Evolutionary conservation across 2,888 invertebrate genomes (phyloP).

Genomic region (Dendrolimus houi): DNA sequence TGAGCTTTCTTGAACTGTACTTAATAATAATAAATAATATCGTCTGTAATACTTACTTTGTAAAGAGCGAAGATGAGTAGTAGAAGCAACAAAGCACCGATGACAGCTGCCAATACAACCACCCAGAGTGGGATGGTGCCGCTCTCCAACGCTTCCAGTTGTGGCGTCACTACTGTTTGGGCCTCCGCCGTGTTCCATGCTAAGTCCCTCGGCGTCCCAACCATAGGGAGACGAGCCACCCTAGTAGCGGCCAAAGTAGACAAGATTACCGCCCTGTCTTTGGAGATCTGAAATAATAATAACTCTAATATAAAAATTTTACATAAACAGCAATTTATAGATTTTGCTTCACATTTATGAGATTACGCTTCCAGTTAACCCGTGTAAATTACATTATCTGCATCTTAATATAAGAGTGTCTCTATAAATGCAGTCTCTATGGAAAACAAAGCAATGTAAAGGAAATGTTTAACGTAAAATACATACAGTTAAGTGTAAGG

Average conservation of each 20-base stretch:
- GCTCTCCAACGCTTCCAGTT: constrained; percentile 78
- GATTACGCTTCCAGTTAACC: no score
- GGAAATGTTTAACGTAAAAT: no score
- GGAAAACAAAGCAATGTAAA: no score
- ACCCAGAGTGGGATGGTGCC: constrained; percentile 90
- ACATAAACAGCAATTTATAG: no score
- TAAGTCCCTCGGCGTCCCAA: constrained; percentile 77
- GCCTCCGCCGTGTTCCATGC: constrained; percentile 81
- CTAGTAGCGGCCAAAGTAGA: constrained; percentile 85
- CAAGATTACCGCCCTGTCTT: constrained; percentile 76
- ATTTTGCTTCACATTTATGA: no score
- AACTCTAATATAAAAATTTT: no score
- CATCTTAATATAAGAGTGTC: no score
- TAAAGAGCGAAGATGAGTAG: constrained; percentile 87
- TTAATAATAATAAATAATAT: no score
- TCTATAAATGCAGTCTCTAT: no score
- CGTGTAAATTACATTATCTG: no score
- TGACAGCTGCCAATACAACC: constrained; percentile 88
- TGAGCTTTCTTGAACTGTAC: no score
- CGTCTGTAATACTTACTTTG: constrained; percentile 76
- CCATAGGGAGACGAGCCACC: constrained; percentile 84
- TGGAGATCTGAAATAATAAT: constrained; percentile 40
- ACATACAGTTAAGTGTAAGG: no score
- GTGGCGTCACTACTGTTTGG: constrained; percentile 82
- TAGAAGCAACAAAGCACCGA: constrained; percentile 86